Base-by-base conservation (phyloP, 2,888 invertebrate genomes). In the Hypolimnas misippus region DNA sequence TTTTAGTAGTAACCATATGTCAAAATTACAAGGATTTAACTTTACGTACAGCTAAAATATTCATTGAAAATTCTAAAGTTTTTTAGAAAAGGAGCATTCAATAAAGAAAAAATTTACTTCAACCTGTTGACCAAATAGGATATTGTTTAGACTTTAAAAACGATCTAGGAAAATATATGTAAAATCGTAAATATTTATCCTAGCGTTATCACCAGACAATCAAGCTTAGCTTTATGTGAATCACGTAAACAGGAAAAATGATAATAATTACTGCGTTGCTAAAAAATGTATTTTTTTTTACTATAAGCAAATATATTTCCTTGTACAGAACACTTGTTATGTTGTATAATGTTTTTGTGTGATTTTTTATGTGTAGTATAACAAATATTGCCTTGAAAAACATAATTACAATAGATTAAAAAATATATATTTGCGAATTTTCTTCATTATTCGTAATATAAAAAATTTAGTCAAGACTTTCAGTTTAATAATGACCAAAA, bases 211-310 rank as follows among this genome's bases (percentile, higher is more conserved):
- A 57, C 6, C 50, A 50, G 40, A 19, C 6, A 52, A 58, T 58
- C 58, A 44, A 21, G 33, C 12, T 59, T 44, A n/a, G 1, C 4
- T 16, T 42, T 21, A 52, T 52, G 42, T 52, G 29, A 17, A 19
- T 42, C 44, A 51, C 19, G 14, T 31, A 21, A 44, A 58, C 44
- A 59, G 58, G 58, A 46, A 59, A 33, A 59, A 42, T 12, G n/a
- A 31, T 40, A 21, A 59, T 53, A 52, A 59, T 44, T 59, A 33
- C 44, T 44, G 8, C 8, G 33, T 33, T 8, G 8, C 33, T 33
- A 52, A 31, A 19, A 31, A 21, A 4, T 17, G 0, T 35, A 25
- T 38, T 52, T 52, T 59, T 59, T 42, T 19, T 42, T 31, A 33
- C 31, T 51, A 42, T 12, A 29, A 12, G 17, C 16, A 25, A 6